Base-by-base conservation (phyloP, 2,113 vertebrate genomes). In the Strigops habroptila region DNA sequence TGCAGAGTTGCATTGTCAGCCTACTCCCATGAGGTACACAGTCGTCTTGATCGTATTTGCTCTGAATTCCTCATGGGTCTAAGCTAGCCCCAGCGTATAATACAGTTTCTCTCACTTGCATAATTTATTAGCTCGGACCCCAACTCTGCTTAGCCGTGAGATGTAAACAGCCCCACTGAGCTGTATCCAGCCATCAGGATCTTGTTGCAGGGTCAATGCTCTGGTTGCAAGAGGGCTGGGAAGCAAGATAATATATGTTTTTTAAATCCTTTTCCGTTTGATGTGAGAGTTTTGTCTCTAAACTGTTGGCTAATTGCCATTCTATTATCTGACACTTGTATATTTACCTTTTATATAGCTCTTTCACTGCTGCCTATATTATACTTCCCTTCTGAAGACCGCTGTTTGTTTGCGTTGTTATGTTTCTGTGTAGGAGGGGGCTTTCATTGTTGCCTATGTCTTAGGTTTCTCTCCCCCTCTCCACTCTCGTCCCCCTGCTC, bases 301-400 rank as follows among this genome's bases (percentile, higher is more conserved):
- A 89, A 82, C 37, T 62, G 17, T 64, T 92, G 93, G 86, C 91
- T 93, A 76, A 79, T 95, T 95, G 91, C 84, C 93, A 85, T 48
- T 78, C 55, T 82, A 37, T 93, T 92, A 52, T 94, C 69, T 93
- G 77, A 65, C 0, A 0, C 18, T 48, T 35, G 21, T 81, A 31
- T 86, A 86, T 78, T 91, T 94, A 46, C 48, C n/a, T 80, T 93
- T 90, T 62, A 28, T 71, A 85, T 30, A 85, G 39, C 24, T 86
- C 49, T 83, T 83, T 81, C 55, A 53, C 43, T 6, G 6, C 48
- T 87, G 84, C 25, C 25, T 77, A 4, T 75, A 46, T 68, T 90
- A 80, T 86, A 62, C 59, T 69, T 93, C 76, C 69, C 12, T 90
- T 92, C 53, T 23, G 10, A 83, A 88, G 86, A 69, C 14, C 25